phyloP scores from a whole-genome alignment of 1,140 invertebrate genomes.

The Spodoptera frugiperda region DNA sequence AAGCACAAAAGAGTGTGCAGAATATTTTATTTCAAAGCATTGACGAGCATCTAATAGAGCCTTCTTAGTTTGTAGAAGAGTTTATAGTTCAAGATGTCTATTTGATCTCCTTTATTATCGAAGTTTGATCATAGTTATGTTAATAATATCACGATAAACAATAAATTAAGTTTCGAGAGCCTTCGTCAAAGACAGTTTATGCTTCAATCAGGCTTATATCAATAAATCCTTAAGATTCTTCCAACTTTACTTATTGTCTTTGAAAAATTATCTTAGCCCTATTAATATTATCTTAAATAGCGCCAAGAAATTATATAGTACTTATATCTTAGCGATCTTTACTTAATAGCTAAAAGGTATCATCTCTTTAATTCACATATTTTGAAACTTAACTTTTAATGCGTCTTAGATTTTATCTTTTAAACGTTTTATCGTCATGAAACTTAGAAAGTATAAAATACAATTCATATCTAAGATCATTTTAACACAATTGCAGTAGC shows the following conservation, averaged over 20 bases:
- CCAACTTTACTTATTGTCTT: slow-evolving; percentile 5
- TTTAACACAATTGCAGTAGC: too few species aligned
- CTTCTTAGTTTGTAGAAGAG: slow-evolving; percentile 4
- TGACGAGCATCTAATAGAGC: neutral
- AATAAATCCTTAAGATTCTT: slow-evolving; percentile 30
- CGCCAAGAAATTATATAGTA: too few species aligned
- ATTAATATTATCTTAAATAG: neutral
- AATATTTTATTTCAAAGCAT: slow-evolving; percentile 11
- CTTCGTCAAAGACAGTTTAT: slow-evolving; percentile 9
- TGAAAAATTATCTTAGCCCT: slow-evolving; percentile 1
- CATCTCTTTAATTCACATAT: neutral
- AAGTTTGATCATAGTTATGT: slow-evolving; percentile 13
- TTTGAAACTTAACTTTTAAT: slow-evolving; percentile 25
- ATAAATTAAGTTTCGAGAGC: slow-evolving; percentile 30
- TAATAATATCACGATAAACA: slow-evolving; percentile 28
- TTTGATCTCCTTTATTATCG: slow-evolving; percentile 14
- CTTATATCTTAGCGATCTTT: too few species aligned
- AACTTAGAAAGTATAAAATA: too few species aligned
- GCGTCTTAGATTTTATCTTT: neutral
- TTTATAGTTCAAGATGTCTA: neutral
- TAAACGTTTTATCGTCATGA: too few species aligned
- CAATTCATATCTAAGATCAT: too few species aligned
- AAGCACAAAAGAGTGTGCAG: neutral
- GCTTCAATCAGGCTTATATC: slow-evolving; percentile 25
- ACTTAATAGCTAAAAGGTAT: too few species aligned